Base-by-base conservation (phyloP, 2,113 vertebrate species). In the Seriola quinqueradiata region DNA sequence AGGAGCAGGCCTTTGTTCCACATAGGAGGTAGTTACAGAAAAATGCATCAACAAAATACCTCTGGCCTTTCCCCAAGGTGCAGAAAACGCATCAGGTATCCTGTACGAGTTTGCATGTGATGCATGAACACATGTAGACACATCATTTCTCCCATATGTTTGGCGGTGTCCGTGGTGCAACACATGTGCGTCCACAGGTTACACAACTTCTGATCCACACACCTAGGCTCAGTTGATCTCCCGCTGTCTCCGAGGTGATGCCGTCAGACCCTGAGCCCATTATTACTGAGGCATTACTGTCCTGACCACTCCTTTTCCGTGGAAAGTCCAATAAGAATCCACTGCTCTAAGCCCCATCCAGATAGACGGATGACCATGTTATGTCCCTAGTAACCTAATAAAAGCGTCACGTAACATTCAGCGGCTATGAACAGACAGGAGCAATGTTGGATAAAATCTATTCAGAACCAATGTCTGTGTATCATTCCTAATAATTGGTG, bases 1-100 rank as follows among this genome's bases (percentile, higher is more conserved):
- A 83, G 90, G 90, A 93, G 68, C 70, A 70, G 82, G 80, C 82
- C 92, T 93, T 92, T 91, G 87, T 92, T 89, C 88, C 77, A 88
- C 87, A 90, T 89, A 79, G 75, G 69, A 78, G 86, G 70, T 73
- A 46, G 74, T 85, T 75, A 73, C 77, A 79, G 57, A 80, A 71
- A 83, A 82, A 89, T 82, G 77, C 71, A 87, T 90, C 89, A 87
- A 85, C 85, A 78, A 87, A 86, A 90, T 73, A 61, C 84, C 82
- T 80, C 71, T 81, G 79, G 69, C 69, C 66, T 81, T 55, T 76
- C 70, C 63, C 75, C 19, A 4, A 61, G 87, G 60, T 71, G 74
- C 63, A 79, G 70, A 70, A 66, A 68, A 79, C 75, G 52, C 72
- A 70, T 32, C 77, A 66, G 36, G 79, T 66, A 74, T 54, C 60